Evolutionary conservation across 2,113 vertebrate genomes (phyloP), one percentile per base, ranked within the genome.

Genomic region (Mungos mungo): DNA sequence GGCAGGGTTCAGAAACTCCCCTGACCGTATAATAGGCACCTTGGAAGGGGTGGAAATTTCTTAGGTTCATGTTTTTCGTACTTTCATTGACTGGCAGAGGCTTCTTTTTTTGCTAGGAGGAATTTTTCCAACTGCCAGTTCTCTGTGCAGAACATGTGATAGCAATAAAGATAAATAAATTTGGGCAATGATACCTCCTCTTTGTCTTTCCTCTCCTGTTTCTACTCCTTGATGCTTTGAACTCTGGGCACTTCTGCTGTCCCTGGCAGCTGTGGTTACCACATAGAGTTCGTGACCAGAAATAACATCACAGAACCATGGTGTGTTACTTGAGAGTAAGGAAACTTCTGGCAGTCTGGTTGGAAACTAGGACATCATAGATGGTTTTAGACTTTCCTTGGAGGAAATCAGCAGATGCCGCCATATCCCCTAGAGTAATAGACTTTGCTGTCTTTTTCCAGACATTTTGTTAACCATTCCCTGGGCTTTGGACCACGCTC

Each of bases 1-100:
- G 25, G 25, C 85, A 45, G 27, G 38, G 92, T 97, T 97, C 79
- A 90, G 38, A 96, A 86, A 35, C 86, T 95, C 31, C 13, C 9
- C 7, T 27, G 11, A 5, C 16, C 45, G 0, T 68, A 27, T 91
- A 82, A 76, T 83, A 13, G 0, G 0, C 31, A 81, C 4, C 38
- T 72, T 35, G 35, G 63, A 93, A 93, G 54, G 29, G 3, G 5
- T 0, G 47, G 92, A 87, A 50, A 83, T 96, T 97, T 97, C 82
- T 95, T 80, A 54, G 85, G 29, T n/a, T 69, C 71, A 23, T 69
- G 68, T 85, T 80, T 60, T 57, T 88, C 98, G 88, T 60, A 3
- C 50, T 98, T 98, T 76, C 25, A 18, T 27, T 96, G 72, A 63
- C 81, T 96, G 35, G 93, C 31, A 14, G 88, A 76, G 54, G 27